Evolutionary conservation across 2,888 invertebrate genomes (phyloP).

Genomic region (Eutolmus rufibarbis): DNA sequence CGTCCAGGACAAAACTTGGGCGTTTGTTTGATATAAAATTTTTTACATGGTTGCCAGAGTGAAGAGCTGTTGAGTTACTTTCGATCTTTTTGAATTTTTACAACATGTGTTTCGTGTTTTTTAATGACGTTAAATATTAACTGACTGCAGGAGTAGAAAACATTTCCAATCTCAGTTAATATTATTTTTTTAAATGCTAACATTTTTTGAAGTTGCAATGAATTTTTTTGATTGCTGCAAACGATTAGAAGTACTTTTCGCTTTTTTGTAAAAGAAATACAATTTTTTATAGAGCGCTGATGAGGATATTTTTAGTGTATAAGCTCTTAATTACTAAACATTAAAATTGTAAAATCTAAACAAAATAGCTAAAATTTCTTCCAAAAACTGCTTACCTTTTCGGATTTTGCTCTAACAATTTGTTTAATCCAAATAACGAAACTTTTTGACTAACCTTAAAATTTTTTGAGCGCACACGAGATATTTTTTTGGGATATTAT

Average conservation of each 20-base stretch:
- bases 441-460: background rate
- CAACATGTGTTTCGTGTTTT: background rate
- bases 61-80: background rate
- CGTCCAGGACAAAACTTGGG: background rate
- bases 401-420: constrained; percentile 4
- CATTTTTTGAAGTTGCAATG: background rate
- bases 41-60: background rate
- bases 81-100: background rate
- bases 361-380: background rate
- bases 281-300: background rate
- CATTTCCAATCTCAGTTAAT: background rate
- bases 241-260: background rate
- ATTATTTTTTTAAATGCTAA: background rate
- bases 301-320: background rate
- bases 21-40: background rate
- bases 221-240: background rate
- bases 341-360: background rate
- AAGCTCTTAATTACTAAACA: background rate
- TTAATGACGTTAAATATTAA: background rate
- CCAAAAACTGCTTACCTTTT: background rate
- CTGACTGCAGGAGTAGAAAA: background rate
- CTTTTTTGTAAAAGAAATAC: background rate
- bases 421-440: background rate
- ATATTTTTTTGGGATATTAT: background rate
- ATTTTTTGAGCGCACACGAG: constrained; percentile 7